Percentiles rank a stretch among this genome's conserved stretches.
Evolutionary conservation across 2,888 invertebrate species (phyloP).

Genomic region (Scaptomyza reducta): DNA sequence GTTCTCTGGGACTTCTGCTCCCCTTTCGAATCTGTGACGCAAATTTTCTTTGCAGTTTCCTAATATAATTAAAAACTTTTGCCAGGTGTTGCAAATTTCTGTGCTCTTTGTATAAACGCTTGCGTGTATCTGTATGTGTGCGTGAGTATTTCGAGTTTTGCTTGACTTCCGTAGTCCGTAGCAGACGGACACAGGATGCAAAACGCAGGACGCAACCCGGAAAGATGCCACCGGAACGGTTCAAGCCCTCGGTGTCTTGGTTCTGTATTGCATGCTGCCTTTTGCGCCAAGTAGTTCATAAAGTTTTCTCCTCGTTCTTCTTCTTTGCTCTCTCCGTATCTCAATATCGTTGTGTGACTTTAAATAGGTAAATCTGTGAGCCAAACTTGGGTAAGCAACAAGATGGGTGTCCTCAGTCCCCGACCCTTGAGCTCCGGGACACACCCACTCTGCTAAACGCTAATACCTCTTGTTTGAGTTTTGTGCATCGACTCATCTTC

Average conservation of each 20-base stretch:
- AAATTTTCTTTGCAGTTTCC: conserved; percentile 71
- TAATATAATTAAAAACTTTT: conserved; percentile 83
- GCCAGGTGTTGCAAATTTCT: conserved; percentile 80
- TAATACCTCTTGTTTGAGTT: conserved; percentile 63
- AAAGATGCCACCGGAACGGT: conserved; percentile 60
- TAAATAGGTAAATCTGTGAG: conserved; percentile 58
- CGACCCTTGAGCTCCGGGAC: conserved; percentile 2
- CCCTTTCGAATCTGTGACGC: conserved; percentile 49
- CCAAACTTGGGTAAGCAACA: background rate
- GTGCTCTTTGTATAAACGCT: conserved; percentile 28
- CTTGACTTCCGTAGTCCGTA: conserved; percentile 54
- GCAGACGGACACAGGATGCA: conserved; percentile 49
- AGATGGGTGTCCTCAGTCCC: conserved; percentile 13
- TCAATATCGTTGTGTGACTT: conserved; percentile 29
- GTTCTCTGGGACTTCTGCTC: conserved; percentile 1
- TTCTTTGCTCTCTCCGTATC: conserved; percentile 3
- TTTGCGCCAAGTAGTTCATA: conserved; percentile 64
- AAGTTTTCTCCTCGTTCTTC: conserved; percentile 50
- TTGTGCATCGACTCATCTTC: conserved; percentile 45
- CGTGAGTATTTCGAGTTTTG: conserved; percentile 42
- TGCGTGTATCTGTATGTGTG: conserved; percentile 2
- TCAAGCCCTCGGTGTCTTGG: conserved; percentile 40
- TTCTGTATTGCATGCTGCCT: conserved; percentile 61
- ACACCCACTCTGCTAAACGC: conserved; percentile 18
- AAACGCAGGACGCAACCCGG: conserved; percentile 46